Conservation (phyloP, 2,113 vertebrate species). For the Cricetomys ansorgei region DNA sequence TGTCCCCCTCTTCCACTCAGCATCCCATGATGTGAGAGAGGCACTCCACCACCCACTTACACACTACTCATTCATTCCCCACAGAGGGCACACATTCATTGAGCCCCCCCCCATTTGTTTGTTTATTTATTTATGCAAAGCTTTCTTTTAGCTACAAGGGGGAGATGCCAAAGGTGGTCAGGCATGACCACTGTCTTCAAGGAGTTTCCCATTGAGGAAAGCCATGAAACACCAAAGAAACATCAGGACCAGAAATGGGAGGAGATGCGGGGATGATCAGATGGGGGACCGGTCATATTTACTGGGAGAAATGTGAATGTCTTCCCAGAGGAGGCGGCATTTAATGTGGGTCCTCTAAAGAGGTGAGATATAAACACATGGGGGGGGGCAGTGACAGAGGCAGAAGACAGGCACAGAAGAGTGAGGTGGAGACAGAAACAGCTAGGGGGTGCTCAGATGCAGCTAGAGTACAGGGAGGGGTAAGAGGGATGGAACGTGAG, state of each 20-base stretch:
- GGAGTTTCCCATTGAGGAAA: not conserved
- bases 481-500: not conserved
- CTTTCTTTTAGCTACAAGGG: not conserved
- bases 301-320: not conserved
- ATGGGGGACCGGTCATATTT: not conserved
- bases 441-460: too few relatives aligned
- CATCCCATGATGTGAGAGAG: not conserved
- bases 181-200: not conserved
- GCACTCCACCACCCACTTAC: not conserved
- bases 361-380: not conserved
- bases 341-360: not conserved
- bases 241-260: not conserved
- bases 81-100: not conserved
- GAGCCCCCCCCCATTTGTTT: not conserved
- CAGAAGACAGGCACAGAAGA: not conserved
- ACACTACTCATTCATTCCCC: not conserved
- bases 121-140: not conserved
- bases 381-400: not conserved
- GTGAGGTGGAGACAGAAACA: not conserved
- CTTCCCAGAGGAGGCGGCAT: not conserved
- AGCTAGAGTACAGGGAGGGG: not conserved
- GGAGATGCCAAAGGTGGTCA: not conserved
- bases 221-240: not conserved
- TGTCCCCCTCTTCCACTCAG: not conserved
- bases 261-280: not conserved